A percentile compares a stretch with the other conserved stretches of the same genome.
phyloP scores from a whole-genome alignment of 2,797 vertebrate genomes.

The Margarornis squamiger region DNA sequence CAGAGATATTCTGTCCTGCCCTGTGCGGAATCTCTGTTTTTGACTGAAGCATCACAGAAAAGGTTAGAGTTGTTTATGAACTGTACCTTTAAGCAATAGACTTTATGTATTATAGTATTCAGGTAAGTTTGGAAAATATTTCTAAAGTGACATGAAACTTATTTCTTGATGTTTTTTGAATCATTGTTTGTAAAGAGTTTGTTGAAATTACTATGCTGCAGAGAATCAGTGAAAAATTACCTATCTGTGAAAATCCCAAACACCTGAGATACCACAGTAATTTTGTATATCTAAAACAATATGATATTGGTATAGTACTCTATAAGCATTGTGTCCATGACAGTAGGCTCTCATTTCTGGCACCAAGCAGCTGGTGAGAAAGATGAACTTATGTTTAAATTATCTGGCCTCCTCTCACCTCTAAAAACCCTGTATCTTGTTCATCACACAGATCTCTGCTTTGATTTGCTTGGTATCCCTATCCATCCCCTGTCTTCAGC shows the following conservation, averaged over 20 bases:
- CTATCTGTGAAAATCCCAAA: background rate
- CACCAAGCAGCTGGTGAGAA: background rate
- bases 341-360: background rate
- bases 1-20: background rate
- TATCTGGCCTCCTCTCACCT: background rate
- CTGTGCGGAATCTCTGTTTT: background rate
- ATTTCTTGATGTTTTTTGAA: background rate
- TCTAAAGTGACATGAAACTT: background rate
- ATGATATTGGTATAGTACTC: background rate
- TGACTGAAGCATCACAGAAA: background rate
- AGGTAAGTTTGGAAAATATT: background rate
- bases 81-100: background rate
- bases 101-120: background rate
- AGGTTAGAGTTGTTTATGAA: background rate
- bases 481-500: background rate
- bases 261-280: background rate
- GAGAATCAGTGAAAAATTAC: background rate
- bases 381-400: background rate
- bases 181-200: background rate
- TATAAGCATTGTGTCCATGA: background rate
- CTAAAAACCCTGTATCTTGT: background rate
- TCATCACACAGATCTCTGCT: background rate
- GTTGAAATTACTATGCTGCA: background rate
- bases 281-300: background rate
- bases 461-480: background rate